Conservation (phyloP, 2,797 vertebrate species). For the Falco columbarius region DNA sequence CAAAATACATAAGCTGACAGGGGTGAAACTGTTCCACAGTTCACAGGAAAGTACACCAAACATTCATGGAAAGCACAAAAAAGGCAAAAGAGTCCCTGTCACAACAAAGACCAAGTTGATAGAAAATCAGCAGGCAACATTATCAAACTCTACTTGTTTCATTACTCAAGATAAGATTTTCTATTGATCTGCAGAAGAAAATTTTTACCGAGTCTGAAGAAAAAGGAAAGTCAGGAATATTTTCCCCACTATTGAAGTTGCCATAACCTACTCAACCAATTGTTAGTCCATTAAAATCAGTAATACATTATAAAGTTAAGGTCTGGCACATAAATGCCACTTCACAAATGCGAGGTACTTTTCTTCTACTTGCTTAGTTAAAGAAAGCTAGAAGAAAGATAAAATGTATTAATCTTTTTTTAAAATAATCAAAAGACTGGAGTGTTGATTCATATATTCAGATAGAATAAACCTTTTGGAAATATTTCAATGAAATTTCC, state of each 20-base stretch:
- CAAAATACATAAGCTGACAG: slow-evolving; percentile 21
- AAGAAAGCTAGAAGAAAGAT: slow-evolving; percentile 8
- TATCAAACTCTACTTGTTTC: background rate
- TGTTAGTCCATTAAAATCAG: background rate
- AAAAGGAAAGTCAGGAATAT: background rate
- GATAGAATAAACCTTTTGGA: background rate
- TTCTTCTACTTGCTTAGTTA: background rate
- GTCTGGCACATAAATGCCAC: background rate
- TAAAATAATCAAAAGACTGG: background rate
- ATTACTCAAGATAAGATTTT: background rate
- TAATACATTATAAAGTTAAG: background rate
- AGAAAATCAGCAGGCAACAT: slow-evolving; percentile 20
- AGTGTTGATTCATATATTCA: background rate
- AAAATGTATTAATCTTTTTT: background rate
- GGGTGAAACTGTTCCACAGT: slow-evolving; percentile 15
- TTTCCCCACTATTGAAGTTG: background rate
- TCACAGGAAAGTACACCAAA: slow-evolving; percentile 15
- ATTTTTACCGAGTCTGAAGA: background rate
- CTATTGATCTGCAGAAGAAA: background rate
- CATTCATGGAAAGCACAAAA: slow-evolving; percentile 12
- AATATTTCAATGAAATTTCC: background rate
- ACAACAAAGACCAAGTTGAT: background rate
- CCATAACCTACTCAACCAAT: background rate
- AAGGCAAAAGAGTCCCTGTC: slow-evolving; percentile 2
- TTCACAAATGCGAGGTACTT: background rate